Percentiles rank a stretch among this genome's conserved stretches.
Conservation (phyloP, 2,888 invertebrate species). For the Mongoloraphidia duomilia region DNA sequence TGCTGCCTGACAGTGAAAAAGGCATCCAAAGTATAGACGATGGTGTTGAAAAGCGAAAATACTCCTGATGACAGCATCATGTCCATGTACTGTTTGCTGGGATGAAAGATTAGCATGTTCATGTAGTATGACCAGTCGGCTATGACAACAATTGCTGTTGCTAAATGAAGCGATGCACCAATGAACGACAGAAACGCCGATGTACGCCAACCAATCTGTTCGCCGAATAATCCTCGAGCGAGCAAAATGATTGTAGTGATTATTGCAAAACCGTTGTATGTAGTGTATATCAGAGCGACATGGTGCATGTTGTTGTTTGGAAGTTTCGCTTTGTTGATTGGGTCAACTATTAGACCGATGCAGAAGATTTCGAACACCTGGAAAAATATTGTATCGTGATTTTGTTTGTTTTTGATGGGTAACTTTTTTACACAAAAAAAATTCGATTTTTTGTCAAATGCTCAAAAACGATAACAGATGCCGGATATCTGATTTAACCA, state of each 20-base stretch:
- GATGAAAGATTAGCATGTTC: conserved; percentile 37
- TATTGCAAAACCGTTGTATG: conserved; percentile 49
- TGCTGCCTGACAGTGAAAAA: conserved; percentile 42
- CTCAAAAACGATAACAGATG: too few species aligned
- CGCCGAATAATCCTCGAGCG: conserved; percentile 43
- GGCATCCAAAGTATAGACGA: conserved; percentile 45
- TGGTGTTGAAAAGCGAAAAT: conserved; percentile 44
- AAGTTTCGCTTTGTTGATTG: conserved; percentile 39
- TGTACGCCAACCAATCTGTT: conserved; percentile 47
- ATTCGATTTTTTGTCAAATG: too few species aligned
- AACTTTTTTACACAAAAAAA: too few species aligned
- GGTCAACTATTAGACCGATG: conserved; percentile 47
- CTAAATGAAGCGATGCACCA: conserved; percentile 46
- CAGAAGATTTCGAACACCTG: conserved; percentile 47
- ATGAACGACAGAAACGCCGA: conserved; percentile 44
- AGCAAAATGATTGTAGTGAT: conserved; percentile 43
- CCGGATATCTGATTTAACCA: too few species aligned
- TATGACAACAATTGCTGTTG: conserved; percentile 49
- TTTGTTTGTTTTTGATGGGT: too few species aligned
- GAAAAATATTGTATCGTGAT: conserved; percentile 13
- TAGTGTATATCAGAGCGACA: conserved; percentile 50
- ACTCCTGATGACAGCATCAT: conserved; percentile 50
- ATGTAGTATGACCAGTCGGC: conserved; percentile 27
- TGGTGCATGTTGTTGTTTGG: conserved; percentile 39
- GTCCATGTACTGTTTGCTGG: conserved; percentile 47